These are phyloP conservation scores for Pollenia angustigena DNA, from an alignment of 2,888 invertebrate genomes.

Conservation along the genomic window DNA sequence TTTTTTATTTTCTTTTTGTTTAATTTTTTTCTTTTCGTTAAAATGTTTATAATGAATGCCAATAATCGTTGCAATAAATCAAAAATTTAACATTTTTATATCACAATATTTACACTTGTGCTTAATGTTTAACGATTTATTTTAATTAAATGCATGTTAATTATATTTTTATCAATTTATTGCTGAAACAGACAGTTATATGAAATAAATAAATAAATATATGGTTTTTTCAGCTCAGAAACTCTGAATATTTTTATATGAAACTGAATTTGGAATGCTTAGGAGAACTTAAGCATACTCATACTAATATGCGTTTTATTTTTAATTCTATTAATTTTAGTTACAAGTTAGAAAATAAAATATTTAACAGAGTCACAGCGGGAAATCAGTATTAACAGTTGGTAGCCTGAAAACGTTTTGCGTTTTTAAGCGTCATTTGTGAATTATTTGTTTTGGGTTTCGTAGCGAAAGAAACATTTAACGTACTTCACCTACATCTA, in stretches of 20 bases:
- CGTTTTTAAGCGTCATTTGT: neutral
- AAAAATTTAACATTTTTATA: constrained; percentile 76
- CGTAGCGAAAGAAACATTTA: neutral
- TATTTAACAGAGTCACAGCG: constrained; percentile 6
- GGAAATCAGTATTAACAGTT: neutral
- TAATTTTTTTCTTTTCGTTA: constrained; percentile 12
- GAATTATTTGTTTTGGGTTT: neutral
- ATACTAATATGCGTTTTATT: neutral
- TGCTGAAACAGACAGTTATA: constrained; percentile 14
- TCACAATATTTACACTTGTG: constrained; percentile 80
- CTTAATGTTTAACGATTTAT: constrained; percentile 68
- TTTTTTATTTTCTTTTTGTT: neutral
- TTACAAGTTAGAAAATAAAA: neutral
- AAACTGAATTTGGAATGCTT: too few relatives aligned
- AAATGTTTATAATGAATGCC: constrained; percentile 67
- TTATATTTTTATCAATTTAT: constrained; percentile 32
- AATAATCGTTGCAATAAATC: constrained; percentile 80
- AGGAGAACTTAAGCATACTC: neutral
- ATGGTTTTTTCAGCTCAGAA: constrained; percentile 10
- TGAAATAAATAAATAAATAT: neutral
- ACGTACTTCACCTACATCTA: neutral
- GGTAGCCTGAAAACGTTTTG: neutral
- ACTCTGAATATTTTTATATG: constrained; percentile 9
- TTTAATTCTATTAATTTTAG: too few relatives aligned
- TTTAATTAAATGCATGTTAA: constrained; percentile 70